Evolutionary conservation across 2,113 vertebrate species (phyloP).

Genomic region (Gymnogyps californianus): DNA sequence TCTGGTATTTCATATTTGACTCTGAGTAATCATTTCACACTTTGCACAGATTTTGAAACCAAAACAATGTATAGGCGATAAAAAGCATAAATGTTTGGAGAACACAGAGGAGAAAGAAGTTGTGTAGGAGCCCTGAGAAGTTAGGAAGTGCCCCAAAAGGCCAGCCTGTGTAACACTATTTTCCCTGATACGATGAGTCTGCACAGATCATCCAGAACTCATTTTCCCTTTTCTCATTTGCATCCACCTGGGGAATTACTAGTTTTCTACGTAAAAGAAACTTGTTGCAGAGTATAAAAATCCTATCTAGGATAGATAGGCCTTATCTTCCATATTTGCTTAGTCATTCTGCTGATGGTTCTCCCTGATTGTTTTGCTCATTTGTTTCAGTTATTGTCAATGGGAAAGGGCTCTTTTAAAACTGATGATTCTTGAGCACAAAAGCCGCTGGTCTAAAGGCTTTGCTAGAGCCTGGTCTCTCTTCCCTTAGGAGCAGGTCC

Average conservation of each 20-base stretch:
- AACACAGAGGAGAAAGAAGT: not conserved
- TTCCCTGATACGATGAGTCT: not conserved
- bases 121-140: not conserved
- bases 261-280: not conserved
- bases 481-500: constrained; percentile 6
- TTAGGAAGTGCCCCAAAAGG: not conserved
- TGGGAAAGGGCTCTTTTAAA: not conserved
- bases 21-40: not conserved
- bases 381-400: not conserved
- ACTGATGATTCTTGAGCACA: not conserved
- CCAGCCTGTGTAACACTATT: not conserved
- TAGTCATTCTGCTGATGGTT: not conserved
- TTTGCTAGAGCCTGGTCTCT: not conserved
- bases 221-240: not conserved
- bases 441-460: not conserved
- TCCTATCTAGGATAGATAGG: not conserved
- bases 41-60: not conserved
- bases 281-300: constrained; percentile 12
- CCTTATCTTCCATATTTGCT: not conserved
- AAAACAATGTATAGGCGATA: not conserved
- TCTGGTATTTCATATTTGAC: not conserved
- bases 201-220: not conserved
- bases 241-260: not conserved
- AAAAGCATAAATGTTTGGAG: not conserved
- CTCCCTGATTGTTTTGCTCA: not conserved